phyloP scores from a whole-genome alignment of 2,113 vertebrate genomes.

The Malurus melanocephalus region DNA sequence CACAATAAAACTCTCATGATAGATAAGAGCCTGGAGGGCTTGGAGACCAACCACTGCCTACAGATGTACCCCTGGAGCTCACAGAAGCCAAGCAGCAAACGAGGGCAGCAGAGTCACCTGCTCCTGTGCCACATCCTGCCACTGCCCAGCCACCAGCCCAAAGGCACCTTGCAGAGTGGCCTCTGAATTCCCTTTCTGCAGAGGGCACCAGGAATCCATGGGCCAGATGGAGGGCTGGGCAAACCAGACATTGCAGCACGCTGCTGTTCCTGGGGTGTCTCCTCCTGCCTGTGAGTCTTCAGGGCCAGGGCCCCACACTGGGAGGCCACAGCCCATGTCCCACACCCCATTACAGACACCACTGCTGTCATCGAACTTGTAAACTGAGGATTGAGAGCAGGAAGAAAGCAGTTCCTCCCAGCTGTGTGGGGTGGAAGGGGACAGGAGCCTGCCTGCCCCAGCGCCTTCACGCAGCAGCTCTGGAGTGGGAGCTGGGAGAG shows the following conservation, averaged over 20 bases:
- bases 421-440: background rate
- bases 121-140: background rate
- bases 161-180: background rate
- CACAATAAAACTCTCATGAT: background rate
- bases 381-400: background rate
- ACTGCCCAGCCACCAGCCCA: background rate
- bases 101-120: background rate
- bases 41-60: background rate
- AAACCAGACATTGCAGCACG: rapidly evolving
- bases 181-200: background rate
- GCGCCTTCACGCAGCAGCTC: background rate
- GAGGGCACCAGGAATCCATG: rapidly evolving
- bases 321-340: background rate
- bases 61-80: background rate
- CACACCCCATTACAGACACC: background rate
- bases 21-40: background rate
- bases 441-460: background rate
- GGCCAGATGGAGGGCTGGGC: background rate
- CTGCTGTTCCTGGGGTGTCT: background rate
- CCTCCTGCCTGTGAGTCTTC: background rate
- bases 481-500: background rate
- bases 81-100: background rate
- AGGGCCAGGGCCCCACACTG: background rate
- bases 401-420: rapidly evolving
- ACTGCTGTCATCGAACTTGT: background rate